Percentiles rank a stretch among this genome's conserved stretches.
Conservation (phyloP, 2,113 vertebrate species). For the Nothocercus julius region DNA sequence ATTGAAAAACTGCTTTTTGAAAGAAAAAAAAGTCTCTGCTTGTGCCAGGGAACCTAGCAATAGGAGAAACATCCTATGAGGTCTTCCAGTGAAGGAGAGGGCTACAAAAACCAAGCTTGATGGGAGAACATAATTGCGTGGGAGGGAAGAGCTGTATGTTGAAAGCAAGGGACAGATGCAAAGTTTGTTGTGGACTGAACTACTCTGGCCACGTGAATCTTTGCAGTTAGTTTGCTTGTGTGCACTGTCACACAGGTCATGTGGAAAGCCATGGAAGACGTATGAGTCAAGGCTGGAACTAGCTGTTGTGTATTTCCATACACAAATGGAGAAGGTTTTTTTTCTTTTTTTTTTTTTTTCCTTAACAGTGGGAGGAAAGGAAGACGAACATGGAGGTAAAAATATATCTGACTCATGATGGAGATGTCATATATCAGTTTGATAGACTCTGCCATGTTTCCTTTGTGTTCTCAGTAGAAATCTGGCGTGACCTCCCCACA, state of each 20-base stretch:
- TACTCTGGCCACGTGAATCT: not conserved
- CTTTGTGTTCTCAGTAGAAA: not conserved
- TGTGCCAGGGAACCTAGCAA: not conserved
- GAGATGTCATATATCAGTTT: not conserved
- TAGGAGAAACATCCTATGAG: not conserved
- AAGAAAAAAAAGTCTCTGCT: not conserved
- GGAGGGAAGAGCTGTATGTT: not conserved
- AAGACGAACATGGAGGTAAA: not conserved
- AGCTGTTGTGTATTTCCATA: not conserved
- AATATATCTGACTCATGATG: constrained; percentile 5
- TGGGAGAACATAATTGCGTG: not conserved
- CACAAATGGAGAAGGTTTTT: not conserved
- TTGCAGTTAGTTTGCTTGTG: not conserved
- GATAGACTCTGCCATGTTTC: not conserved
- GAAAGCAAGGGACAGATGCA: not conserved
- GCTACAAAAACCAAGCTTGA: not conserved
- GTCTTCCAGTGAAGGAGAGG: not conserved
- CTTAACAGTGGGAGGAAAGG: constrained; percentile 3
- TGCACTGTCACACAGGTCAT: not conserved
- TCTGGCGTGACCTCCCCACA: not conserved
- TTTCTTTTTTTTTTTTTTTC: not conserved
- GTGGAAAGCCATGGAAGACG: not conserved
- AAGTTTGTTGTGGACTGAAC: not conserved
- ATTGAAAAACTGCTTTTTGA: not conserved
- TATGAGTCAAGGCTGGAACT: constrained; percentile 36